These are phyloP conservation scores for Caenorhabditis panamensis DNA, from an alignment of 2,888 invertebrate species.

Conservation along the genomic window DNA sequence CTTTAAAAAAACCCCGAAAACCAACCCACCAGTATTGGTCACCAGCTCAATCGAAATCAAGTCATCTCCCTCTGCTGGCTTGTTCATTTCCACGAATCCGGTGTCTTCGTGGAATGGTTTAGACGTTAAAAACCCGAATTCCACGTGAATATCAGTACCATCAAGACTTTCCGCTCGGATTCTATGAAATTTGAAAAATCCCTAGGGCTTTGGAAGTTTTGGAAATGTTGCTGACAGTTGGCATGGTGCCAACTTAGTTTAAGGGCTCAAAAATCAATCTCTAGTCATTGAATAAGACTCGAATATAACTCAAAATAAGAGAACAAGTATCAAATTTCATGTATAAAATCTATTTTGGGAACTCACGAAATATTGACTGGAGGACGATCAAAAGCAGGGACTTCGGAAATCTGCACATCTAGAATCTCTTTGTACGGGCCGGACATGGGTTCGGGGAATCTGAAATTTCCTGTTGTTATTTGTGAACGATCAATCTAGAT, in stretches of 20 bases:
- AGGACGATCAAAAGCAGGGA: constrained; percentile 79
- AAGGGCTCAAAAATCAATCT: not conserved
- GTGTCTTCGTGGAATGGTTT: constrained; percentile 78
- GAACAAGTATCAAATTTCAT: constrained; percentile 13
- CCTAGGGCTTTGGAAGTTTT: too few species aligned
- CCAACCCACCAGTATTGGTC: constrained; percentile 74
- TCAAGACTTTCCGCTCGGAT: constrained; percentile 69
- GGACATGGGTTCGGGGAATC: constrained; percentile 75
- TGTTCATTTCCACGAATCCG: constrained; percentile 76
- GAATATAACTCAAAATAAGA: not conserved
- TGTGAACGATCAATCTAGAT: too few species aligned
- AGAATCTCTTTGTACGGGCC: constrained; percentile 75
- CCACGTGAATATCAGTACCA: constrained; percentile 70
- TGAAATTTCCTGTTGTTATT: constrained; percentile 14
- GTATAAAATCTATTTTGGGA: too few species aligned
- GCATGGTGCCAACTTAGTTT: too few species aligned
- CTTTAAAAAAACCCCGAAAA: not conserved
- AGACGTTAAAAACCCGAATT: constrained; percentile 77
- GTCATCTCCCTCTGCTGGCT: constrained; percentile 70
- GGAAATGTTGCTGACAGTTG: too few species aligned
- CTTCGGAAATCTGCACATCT: constrained; percentile 74
- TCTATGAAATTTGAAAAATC: constrained; percentile 16
- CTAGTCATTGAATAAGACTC: too few species aligned
- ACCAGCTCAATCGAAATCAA: constrained; percentile 76
- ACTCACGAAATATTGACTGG: constrained; percentile 78